Conservation (phyloP, 2,113 vertebrate genomes). For the Carassius auratus region DNA sequence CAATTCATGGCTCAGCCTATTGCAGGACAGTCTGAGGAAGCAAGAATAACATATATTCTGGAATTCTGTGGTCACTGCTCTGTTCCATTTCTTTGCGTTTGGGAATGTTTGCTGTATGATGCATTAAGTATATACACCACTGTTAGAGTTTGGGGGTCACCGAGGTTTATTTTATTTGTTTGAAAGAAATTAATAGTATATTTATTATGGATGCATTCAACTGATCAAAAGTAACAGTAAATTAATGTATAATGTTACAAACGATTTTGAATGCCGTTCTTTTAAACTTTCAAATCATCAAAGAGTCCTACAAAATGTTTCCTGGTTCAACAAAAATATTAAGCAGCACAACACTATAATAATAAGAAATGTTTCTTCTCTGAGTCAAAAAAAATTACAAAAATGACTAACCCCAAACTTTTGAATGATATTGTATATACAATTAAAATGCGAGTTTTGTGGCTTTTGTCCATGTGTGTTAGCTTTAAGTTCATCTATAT, state of each 20-base stretch:
- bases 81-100: not conserved
- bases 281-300: no score
- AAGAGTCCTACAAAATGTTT: no score
- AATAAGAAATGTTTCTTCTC: not conserved
- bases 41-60: not conserved
- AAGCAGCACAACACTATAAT: not conserved
- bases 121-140: not conserved
- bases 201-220: no score
- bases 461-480: no score
- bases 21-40: not conserved
- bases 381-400: no score
- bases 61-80: no score
- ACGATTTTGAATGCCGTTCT: no score
- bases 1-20: not conserved
- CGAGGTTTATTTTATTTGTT: no score
- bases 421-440: not conserved
- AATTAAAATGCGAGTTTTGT: not conserved
- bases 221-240: no score
- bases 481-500: not conserved
- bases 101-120: not conserved
- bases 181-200: no score
- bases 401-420: not conserved
- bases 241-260: no score
- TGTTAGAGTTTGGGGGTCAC: not conserved
- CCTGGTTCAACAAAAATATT: not conserved